Conservation (phyloP, 2,113 vertebrate genomes). For the Nesoenas mayeri region DNA sequence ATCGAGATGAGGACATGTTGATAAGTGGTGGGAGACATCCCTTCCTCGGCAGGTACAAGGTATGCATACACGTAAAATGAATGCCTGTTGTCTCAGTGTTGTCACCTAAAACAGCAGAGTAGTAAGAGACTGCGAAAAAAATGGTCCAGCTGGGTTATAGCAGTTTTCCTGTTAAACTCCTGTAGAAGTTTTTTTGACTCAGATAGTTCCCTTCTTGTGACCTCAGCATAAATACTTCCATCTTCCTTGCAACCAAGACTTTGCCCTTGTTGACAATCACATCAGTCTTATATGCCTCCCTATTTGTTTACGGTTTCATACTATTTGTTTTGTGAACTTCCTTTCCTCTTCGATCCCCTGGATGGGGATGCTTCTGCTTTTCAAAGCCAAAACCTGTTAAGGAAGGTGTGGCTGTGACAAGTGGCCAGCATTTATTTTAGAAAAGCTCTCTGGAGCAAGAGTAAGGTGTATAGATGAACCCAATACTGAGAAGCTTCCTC, state of each 20-base stretch:
- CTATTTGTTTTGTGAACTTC: not conserved
- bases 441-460: not conserved
- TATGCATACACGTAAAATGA: constrained; percentile 17
- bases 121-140: not conserved
- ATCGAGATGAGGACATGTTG: constrained; percentile 96
- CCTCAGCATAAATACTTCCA: not conserved
- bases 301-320: not conserved
- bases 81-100: not conserved
- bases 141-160: not conserved
- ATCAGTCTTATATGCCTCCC: not conserved
- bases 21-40: constrained; percentile 92
- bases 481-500: not conserved
- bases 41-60: constrained; percentile 91
- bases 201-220: not conserved
- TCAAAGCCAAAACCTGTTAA: not conserved
- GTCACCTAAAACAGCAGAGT: not conserved
- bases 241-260: not conserved
- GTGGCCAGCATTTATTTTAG: not conserved
- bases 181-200: not conserved
- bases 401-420: not conserved
- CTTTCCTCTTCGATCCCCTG: not conserved
- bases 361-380: not conserved
- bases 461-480: not conserved
- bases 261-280: not conserved
- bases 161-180: not conserved